A percentile compares a stretch with the other conserved stretches of the same genome.
These are phyloP conservation scores for Yponomeuta cagnagella DNA, from an alignment of 2,888 invertebrate genomes.

Conservation along the genomic window DNA sequence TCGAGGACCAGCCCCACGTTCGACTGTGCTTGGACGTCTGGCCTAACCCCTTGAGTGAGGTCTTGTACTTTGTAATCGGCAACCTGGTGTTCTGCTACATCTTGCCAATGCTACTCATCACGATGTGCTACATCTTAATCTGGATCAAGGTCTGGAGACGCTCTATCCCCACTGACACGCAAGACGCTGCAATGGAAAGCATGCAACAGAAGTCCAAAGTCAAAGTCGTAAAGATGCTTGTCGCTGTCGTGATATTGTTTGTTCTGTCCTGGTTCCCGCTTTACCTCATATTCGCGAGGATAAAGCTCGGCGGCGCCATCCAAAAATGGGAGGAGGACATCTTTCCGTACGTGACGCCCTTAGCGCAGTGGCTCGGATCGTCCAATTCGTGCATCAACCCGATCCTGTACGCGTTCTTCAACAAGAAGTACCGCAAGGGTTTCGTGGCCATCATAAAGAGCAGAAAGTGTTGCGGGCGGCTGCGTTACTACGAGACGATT, in stretches of 20 bases:
- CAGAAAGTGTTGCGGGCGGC: slow-evolving; percentile 88
- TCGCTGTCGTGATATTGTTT: slow-evolving; percentile 94
- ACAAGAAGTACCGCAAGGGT: slow-evolving; percentile 93
- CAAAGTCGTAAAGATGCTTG: slow-evolving; percentile 95
- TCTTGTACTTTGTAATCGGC: slow-evolving; percentile 90
- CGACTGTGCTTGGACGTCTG: slow-evolving; percentile 88
- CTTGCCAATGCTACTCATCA: slow-evolving; percentile 91
- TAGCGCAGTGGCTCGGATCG: slow-evolving; percentile 94
- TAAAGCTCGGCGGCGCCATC: slow-evolving; percentile 86
- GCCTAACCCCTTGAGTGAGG: slow-evolving; percentile 88
- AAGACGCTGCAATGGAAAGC: slow-evolving; percentile 92
- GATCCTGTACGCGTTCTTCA: slow-evolving; percentile 95
- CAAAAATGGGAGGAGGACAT: slow-evolving; percentile 87
- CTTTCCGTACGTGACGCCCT: slow-evolving; percentile 86
- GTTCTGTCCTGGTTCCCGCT: slow-evolving; percentile 95
- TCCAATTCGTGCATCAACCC: slow-evolving; percentile 98
- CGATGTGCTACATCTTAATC: slow-evolving; percentile 93
- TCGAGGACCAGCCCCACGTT: slow-evolving; percentile 84
- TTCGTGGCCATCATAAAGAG: slow-evolving; percentile 92
- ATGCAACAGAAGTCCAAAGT: slow-evolving; percentile 97
- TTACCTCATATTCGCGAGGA: slow-evolving; percentile 90
- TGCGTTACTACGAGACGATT: slow-evolving; percentile 91
- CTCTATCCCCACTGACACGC: slow-evolving; percentile 92
- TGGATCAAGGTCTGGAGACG: slow-evolving; percentile 94
- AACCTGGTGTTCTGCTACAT: slow-evolving; percentile 94